Evolutionary conservation across 2,797 vertebrate species (phyloP), one percentile per base, ranked within the genome.

Genomic region (Zalophus californianus): DNA sequence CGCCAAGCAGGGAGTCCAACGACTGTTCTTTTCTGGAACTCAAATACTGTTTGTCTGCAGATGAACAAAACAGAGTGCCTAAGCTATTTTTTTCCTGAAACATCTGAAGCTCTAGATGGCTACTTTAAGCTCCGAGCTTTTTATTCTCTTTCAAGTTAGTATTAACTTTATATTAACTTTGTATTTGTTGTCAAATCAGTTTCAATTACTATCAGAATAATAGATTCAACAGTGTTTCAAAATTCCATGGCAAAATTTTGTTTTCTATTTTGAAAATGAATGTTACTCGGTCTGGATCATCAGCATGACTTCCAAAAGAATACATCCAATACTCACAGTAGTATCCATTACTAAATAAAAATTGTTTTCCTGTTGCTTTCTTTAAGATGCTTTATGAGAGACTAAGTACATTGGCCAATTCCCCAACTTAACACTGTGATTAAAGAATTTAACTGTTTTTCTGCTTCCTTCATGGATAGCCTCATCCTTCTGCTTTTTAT

Each of bases 81-180:
- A 13, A 14, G 25, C 41, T 68, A 1, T 68, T 79, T 78, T 52
- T 15, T 35, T 27, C 12, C 23, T 12, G 41, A 88, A 79, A 75
- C 7, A 80, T 11, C 16, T 50, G 21, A 82, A 54, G 14, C 5
- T 90, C 25, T 96, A 8, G 29, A 7, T 78, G 18, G 73, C n/a
- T 95, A 2, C 20, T 66, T 73, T 78, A 70, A 80, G 29, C 23
- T 78, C 75, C 23, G 83, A 78, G 14, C 2, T 83, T 70, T 41
- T 44, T 15, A n/a, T 50, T 27, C 79, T 82, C 25, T 82, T 52
- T 64, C 16, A 82, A 83, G 54, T 18, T n/a, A 41, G 2, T 23
- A 48, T 3, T 54, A 86, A 85, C 20, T 82, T 88, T 77, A 68
- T 87, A 78, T 56, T 68, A 35, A 70, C 18, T 73, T 93, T 82